Percentiles rank a stretch among this genome's conserved stretches.
These are phyloP conservation scores for Camponotus fellah DNA, from an alignment of 2,888 invertebrate species.

Conservation along the genomic window DNA sequence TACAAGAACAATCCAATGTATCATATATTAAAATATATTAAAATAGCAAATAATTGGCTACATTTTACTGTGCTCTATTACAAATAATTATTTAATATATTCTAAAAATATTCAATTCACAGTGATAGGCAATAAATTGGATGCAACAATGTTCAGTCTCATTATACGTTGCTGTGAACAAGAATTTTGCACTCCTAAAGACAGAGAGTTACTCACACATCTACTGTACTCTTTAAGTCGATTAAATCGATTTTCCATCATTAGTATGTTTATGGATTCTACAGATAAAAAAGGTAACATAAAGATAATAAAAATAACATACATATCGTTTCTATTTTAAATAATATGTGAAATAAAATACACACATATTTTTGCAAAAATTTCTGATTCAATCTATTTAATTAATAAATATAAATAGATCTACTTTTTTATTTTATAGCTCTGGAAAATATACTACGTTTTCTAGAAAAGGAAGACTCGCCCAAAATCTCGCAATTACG, in stretches of 20 bases:
- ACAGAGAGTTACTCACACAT: constrained; percentile 77
- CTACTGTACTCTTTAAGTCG: constrained; percentile 80
- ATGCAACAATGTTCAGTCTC: constrained; percentile 83
- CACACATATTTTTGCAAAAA: background rate
- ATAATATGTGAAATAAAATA: background rate
- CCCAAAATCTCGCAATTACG: constrained; percentile 57
- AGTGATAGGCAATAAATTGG: constrained; percentile 86
- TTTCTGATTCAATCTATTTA: background rate
- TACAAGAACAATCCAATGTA: background rate
- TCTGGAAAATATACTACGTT: constrained; percentile 63
- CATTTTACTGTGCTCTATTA: background rate
- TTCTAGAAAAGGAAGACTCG: constrained; percentile 67
- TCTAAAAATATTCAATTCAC: constrained; percentile 50
- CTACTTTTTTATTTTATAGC: constrained; percentile 59
- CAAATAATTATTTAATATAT: constrained; percentile 16
- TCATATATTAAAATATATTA: background rate
- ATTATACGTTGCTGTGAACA: constrained; percentile 83
- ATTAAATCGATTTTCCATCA: constrained; percentile 83
- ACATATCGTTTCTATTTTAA: background rate
- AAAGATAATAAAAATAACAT: background rate
- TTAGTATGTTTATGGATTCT: constrained; percentile 83
- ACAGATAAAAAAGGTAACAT: constrained; percentile 79
- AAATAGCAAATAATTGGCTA: constrained; percentile 2
- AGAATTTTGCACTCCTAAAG: constrained; percentile 82
- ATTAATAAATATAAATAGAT: background rate